Evolutionary conservation across 2,888 invertebrate species (phyloP).

Genomic region (Lymantria monacha): DNA sequence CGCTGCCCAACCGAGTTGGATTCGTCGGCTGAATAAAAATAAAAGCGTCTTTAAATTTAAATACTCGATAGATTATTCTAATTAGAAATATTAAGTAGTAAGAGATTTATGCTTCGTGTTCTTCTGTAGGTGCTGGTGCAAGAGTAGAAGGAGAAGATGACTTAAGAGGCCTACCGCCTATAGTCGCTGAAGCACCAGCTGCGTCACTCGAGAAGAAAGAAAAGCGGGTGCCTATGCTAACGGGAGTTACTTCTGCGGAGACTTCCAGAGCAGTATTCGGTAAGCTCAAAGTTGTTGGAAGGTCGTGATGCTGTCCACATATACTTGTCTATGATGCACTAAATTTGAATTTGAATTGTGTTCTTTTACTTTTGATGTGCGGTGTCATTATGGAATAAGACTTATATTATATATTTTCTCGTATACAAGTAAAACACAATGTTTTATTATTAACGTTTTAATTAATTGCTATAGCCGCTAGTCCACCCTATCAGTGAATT

Average conservation of each 20-base stretch:
- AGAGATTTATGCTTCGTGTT: neutral
- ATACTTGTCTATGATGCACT: no score
- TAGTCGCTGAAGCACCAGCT: slow-evolving; percentile 84
- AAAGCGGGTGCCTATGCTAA: slow-evolving; percentile 84
- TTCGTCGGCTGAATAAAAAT: neutral
- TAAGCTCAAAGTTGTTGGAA: slow-evolving; percentile 30
- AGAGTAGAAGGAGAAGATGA: slow-evolving; percentile 86
- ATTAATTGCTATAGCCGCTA: no score
- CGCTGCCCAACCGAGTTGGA: no score
- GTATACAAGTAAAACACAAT: no score
- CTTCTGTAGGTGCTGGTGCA: slow-evolving; percentile 81
- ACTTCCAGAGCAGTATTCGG: slow-evolving; percentile 84
- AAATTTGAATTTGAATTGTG: no score
- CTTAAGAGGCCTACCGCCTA: slow-evolving; percentile 84
- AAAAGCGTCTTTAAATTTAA: neutral
- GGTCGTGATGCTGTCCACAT: no score
- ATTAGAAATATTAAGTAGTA: neutral
- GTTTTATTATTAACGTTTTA: no score
- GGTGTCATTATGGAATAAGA: no score
- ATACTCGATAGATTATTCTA: neutral
- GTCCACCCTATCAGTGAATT: no score
- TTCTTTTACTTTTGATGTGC: no score
- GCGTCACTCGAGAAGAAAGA: slow-evolving; percentile 81
- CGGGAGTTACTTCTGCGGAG: slow-evolving; percentile 88
- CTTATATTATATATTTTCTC: no score